phyloP scores from a whole-genome alignment of 2,888 invertebrate genomes.

The Micoletzkya japonica region DNA sequence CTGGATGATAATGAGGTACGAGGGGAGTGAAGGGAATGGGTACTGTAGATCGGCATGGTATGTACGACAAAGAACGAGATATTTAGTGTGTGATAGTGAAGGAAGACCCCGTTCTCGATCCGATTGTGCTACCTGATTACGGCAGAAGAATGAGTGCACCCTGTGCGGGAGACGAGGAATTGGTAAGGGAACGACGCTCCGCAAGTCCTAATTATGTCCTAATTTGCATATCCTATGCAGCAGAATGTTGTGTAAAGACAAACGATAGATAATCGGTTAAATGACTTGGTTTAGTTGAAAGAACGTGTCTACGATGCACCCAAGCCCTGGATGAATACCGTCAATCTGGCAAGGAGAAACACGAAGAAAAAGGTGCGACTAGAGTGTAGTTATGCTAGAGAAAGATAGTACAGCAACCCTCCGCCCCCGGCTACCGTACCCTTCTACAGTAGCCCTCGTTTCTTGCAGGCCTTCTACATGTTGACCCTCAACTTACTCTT shows the following conservation, averaged over 20 bases:
- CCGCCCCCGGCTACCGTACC: not conserved
- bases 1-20: not conserved
- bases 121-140: too few species aligned
- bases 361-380: constrained; percentile 29
- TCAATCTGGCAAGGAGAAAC: constrained; percentile 24
- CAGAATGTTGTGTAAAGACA: not conserved
- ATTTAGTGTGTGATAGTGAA: too few species aligned
- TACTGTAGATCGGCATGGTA: too few species aligned
- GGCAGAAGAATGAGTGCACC: constrained; percentile 3
- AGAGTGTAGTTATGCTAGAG: not conserved
- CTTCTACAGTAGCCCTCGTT: constrained; percentile 5
- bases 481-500: constrained; percentile 25
- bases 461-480: constrained; percentile 23
- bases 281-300: too few species aligned
- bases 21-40: not conserved
- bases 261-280: not conserved
- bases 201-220: too few species aligned
- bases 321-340: constrained; percentile 31
- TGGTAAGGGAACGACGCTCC: too few species aligned
- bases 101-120: too few species aligned
- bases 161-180: not conserved
- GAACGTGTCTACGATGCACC: too few species aligned
- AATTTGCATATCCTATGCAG: not conserved
- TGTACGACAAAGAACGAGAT: too few species aligned
- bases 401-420: not conserved